Evolutionary conservation across 2,797 vertebrate species (phyloP).

Genomic region (Lagodon rhomboides): DNA sequence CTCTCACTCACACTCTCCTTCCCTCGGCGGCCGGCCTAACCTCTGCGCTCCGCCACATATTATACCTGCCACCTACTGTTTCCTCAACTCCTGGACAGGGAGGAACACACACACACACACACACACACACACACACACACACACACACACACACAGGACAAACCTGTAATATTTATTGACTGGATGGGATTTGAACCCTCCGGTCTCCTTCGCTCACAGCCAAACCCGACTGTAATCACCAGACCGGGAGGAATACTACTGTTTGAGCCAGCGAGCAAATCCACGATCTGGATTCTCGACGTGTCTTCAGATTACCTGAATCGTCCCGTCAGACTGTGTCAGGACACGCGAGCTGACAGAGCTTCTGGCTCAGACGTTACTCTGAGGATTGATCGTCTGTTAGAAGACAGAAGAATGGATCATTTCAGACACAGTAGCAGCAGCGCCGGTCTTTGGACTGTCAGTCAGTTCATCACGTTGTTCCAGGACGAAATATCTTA

Average conservation of each 20-base stretch:
- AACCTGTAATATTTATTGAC: slow-evolving; percentile 40
- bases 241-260: slow-evolving; percentile 20
- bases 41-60: slow-evolving; percentile 68
- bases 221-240: slow-evolving; percentile 14
- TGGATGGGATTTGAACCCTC: slow-evolving; percentile 45
- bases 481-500: background rate
- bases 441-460: too few species aligned
- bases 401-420: too few species aligned
- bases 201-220: slow-evolving; percentile 7
- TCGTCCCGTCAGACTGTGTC: background rate
- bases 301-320: slow-evolving; percentile 13
- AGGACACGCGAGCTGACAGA: slow-evolving; percentile 23
- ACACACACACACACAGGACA: slow-evolving; percentile 5
- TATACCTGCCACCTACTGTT: slow-evolving; percentile 80
- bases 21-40: slow-evolving; percentile 47
- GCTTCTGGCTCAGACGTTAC: slow-evolving; percentile 16
- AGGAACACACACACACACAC: slow-evolving; percentile 45
- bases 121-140: slow-evolving; percentile 29
- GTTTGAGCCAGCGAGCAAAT: background rate
- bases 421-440: too few species aligned
- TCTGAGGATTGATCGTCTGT: background rate
- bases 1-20: slow-evolving; percentile 59
- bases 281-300: background rate
- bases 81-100: slow-evolving; percentile 61
- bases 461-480: too few species aligned